phyloP scores from a whole-genome alignment of 1,140 invertebrate species.

The Battus philenor region DNA sequence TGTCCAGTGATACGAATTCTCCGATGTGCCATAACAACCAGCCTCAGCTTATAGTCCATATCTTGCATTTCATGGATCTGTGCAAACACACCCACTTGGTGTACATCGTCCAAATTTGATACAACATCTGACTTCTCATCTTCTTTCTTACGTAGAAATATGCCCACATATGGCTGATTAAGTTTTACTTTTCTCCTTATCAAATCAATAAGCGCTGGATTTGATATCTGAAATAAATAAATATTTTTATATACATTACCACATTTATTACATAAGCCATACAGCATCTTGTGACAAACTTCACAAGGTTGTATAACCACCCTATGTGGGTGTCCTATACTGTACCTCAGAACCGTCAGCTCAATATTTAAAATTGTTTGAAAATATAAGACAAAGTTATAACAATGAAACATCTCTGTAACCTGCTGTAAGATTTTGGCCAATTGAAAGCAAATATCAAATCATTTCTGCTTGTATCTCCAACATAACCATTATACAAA shows the following conservation, averaged over 20 bases:
- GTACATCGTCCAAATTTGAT: conserved; percentile 89
- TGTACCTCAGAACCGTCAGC: too few species aligned
- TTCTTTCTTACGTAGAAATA: conserved; percentile 96
- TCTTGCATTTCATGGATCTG: conserved; percentile 99
- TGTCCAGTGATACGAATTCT: conserved; percentile 88
- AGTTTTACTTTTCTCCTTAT: conserved; percentile 95
- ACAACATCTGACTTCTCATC: conserved; percentile 94
- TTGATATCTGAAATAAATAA: conserved; percentile 82
- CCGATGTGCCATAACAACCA: conserved; percentile 96
- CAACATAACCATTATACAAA: too few species aligned
- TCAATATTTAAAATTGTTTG: too few species aligned
- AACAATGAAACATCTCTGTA: too few species aligned
- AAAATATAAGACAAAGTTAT: too few species aligned
- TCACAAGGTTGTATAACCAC: too few species aligned
- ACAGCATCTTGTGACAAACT: too few species aligned
- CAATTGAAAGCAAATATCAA: too few species aligned
- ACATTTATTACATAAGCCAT: too few species aligned
- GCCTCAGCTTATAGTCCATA: conserved; percentile 91
- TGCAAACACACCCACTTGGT: conserved; percentile 96
- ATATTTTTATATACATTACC: not conserved
- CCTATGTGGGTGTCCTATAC: too few species aligned
- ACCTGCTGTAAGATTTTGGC: too few species aligned
- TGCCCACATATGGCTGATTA: conserved; percentile 97
- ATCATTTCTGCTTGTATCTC: too few species aligned
- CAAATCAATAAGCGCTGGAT: conserved; percentile 92